phyloP scores from a whole-genome alignment of 2,113 vertebrate species.

The Malaclemys terrapin region DNA sequence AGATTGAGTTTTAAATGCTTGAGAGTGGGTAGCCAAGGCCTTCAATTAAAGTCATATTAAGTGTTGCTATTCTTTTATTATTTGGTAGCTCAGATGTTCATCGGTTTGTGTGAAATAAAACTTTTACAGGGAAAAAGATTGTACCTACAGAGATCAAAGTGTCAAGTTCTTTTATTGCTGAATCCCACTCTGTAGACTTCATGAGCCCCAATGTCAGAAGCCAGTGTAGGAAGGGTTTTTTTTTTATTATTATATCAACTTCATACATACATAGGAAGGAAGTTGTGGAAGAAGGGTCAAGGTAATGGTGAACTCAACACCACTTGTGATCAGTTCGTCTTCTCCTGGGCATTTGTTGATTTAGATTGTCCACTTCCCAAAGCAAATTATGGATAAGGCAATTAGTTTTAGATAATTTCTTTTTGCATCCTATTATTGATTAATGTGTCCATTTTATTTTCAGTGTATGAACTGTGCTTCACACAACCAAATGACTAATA shows the following conservation, averaged over 20 bases:
- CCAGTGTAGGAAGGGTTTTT: not conserved
- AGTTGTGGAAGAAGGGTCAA: not conserved
- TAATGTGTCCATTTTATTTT: not conserved
- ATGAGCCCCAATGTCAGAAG: not conserved
- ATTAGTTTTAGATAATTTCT: not conserved
- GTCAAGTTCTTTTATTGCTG: not conserved
- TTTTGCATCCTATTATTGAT: not conserved
- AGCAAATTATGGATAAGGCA: not conserved
- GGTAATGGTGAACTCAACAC: not conserved
- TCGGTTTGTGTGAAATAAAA: not conserved
- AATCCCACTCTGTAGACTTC: not conserved
- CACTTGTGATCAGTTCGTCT: not conserved
- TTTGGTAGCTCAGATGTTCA: rapidly evolving
- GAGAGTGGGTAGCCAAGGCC: rapidly evolving
- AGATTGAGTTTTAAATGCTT: not conserved
- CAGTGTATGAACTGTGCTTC: not conserved
- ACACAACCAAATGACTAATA: not conserved
- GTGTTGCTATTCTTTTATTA: not conserved
- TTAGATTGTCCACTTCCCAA: not conserved
- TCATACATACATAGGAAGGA: not conserved
- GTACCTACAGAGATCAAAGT: not conserved
- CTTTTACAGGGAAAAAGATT: not conserved
- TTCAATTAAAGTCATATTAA: not conserved
- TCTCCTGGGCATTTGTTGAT: not conserved
- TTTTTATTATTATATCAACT: not conserved